Evolutionary conservation across 2,888 invertebrate genomes (phyloP), one percentile per base, ranked within the genome.

Genomic region (Mechanitis mazaeus): DNA sequence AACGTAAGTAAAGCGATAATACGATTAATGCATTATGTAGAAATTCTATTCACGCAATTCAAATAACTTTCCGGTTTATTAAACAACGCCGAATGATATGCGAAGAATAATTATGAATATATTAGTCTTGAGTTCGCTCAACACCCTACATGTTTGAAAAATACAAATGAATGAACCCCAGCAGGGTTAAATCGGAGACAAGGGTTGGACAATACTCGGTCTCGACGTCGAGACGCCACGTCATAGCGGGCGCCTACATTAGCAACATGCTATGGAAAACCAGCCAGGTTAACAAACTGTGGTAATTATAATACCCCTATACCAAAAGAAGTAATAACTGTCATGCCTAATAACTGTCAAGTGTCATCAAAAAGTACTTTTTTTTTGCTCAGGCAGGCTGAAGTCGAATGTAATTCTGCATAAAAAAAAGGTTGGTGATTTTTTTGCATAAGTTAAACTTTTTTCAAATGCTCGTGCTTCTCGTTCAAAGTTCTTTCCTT

Each of bases 61-160:
- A 75, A 81, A 85, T 84, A 84, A 77, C 83, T 81, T 83, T 79
- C 80, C 81, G 80, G 80, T 79, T 79, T 81, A 84, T 80, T 84
- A 78, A 82, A 75, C 81, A 81, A 69, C 68, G 71, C 69, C 73
- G 75, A 79, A 82, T 79, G 76, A 79, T 79, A 79, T 20, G 20
- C 72, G 69, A 69, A 69, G 78, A 80, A 81, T 80, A 77, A 77
- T 79, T 75, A 77, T 76, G 75, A 79, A 81, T 81, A 78, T 70
- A 77, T 80, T 78, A 79, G 75, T 78, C 75, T 75, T 71, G 70
- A 67, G 69, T 74, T 76, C 68, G 73, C 70, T 69, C 72, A 69
- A 58, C 66, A 61, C 72, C 74, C 77, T 74, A 20, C 72, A 38
- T 42, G n/a, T 66, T 63, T 62, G 60, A 57, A 58, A 61, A 59